Base-by-base conservation (phyloP, 2,797 vertebrate species). In the Podargus strigoides region DNA sequence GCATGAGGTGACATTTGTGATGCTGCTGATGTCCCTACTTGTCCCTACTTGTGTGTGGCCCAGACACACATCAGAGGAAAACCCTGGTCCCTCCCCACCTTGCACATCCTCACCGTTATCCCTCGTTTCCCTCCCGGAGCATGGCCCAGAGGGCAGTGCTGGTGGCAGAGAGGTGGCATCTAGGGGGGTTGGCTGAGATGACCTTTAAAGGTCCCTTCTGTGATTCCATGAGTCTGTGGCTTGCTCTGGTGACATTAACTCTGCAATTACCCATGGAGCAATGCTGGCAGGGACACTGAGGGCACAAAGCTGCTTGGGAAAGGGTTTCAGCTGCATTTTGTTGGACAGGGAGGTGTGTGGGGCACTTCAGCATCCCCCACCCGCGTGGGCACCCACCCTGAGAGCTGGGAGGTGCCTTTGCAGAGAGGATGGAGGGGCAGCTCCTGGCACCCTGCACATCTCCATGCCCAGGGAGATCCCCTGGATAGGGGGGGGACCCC, bases 121-220 rank as follows among this genome's bases (percentile, higher is more conserved):
- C 53, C 60, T 14, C 1, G 1, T 16, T 34, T 30, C 21, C 14
- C 27, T n/a, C 44, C 68, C 24, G 9, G 37, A 15, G 39, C 18
- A 7, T 0, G 2, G 26, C n/a, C n/a, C n/a, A n/a, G 36, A 56
- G 52, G 53, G 44, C 70, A 62, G 39, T 9, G 6, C 30, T 34
- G 30, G 37, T 6, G 21, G 39, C 34, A 36, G 42, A 44, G 62
- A 32, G 1, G 9, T n/a, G 53, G 46, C 53, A n/a, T 6, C 63
- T 39, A 0, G 3, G 2, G n/a, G 12, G 5, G 19, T 20, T 9
- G 44, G 72, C 8, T 8, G 1, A 36, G 32, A 2, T 23, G 56
- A 14, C 69, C 37, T 69, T 63, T 58, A 56, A 46, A 41, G 34
- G 19, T 63, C 56, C 19, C 50, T 63, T 36, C 46, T 4, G 18